A percentile compares a stretch with the other conserved stretches of the same genome.
These are phyloP conservation scores for Folsomia candida DNA, from an alignment of 2,888 invertebrate genomes.

Conservation along the genomic window DNA sequence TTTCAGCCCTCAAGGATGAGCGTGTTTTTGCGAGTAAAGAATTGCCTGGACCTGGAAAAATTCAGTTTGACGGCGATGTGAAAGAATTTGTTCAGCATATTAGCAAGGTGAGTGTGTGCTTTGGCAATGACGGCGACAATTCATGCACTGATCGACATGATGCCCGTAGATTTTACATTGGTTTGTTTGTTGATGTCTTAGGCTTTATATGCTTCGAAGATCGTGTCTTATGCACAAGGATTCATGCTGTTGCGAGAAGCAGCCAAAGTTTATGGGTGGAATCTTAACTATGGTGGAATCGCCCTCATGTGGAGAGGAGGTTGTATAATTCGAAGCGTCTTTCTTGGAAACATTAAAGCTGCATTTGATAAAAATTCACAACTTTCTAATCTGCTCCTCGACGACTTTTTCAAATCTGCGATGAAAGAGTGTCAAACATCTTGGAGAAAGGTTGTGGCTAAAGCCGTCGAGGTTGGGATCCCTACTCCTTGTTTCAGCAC, in stretches of 20 bases:
- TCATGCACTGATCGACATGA: background rate
- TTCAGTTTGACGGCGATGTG: constrained; percentile 69
- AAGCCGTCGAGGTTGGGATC: constrained; percentile 69
- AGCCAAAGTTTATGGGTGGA: constrained; percentile 86
- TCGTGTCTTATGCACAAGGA: constrained; percentile 97
- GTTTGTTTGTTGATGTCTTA: constrained; percentile 53
- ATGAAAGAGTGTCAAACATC: constrained; percentile 77
- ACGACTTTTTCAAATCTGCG: constrained; percentile 86
- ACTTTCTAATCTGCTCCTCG: constrained; percentile 81
- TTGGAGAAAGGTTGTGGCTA: constrained; percentile 77
- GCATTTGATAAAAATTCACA: constrained; percentile 88
- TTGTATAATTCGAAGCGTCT: constrained; percentile 92
- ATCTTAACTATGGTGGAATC: constrained; percentile 94
- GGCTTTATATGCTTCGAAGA: constrained; percentile 95
- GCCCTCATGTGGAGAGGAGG: constrained; percentile 99
- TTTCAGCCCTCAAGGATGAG: constrained; percentile 87
- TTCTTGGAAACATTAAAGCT: constrained; percentile 85
- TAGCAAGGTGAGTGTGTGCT: constrained; percentile 58
- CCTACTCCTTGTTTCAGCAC: constrained; percentile 91
- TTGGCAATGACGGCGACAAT: background rate
- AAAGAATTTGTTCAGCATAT: constrained; percentile 78
- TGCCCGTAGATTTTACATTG: background rate
- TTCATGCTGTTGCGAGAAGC: constrained; percentile 93
- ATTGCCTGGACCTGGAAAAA: constrained; percentile 66
- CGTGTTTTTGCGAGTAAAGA: constrained; percentile 76